phyloP scores from a whole-genome alignment of 2,113 vertebrate genomes.

The Kobus ellipsiprymnus region DNA sequence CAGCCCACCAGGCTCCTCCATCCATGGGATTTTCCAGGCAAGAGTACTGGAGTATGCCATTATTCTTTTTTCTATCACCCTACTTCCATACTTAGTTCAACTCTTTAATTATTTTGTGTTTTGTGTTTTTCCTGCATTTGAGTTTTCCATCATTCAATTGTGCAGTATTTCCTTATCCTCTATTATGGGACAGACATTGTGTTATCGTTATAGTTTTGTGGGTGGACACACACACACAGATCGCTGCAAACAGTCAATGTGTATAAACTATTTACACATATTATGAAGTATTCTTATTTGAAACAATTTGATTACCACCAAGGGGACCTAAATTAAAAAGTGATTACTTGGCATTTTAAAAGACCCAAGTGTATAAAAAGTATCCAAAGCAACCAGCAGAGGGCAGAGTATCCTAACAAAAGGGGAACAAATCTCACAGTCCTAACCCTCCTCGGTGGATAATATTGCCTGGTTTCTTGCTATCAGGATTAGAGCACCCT shows the following conservation, averaged over 20 bases:
- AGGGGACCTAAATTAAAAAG: background rate
- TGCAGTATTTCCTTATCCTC: accelerated
- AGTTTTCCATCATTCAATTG: background rate
- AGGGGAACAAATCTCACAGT: accelerated
- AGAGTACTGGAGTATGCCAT: too few relatives aligned
- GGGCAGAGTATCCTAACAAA: constrained; percentile 60
- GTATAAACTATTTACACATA: background rate
- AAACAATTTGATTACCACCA: background rate
- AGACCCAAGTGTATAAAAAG: background rate
- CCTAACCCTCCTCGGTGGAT: accelerated
- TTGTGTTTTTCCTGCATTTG: background rate
- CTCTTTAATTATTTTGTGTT: background rate
- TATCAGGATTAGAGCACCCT: too few relatives aligned
- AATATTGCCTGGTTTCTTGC: too few relatives aligned
- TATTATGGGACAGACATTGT: background rate
- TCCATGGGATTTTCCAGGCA: too few relatives aligned
- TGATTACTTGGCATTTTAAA: background rate
- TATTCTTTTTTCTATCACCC: background rate
- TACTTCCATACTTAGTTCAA: too few relatives aligned
- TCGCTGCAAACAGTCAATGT: background rate
- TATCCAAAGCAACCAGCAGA: constrained; percentile 53
- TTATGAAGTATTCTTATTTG: background rate
- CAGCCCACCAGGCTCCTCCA: too few relatives aligned
- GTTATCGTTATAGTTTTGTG: background rate
- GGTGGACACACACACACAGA: background rate